Evolutionary conservation across 2,888 invertebrate genomes (phyloP).

Genomic region (Congeria kusceri): DNA sequence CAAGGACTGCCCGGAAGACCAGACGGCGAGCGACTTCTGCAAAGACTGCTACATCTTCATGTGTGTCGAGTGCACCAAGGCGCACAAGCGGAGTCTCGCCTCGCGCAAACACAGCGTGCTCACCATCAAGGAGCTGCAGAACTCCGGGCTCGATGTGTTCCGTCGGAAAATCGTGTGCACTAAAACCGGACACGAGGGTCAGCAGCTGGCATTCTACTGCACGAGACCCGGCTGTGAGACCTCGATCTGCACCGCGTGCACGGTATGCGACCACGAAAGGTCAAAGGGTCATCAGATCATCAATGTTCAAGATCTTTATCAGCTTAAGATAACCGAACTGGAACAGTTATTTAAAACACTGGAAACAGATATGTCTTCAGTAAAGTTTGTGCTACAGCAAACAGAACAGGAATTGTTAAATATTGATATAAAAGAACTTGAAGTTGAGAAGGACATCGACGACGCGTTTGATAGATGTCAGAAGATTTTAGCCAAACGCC

Average conservation of each 20-base stretch:
- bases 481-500: constrained; percentile 49
- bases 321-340: constrained; percentile 60
- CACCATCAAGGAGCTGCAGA: constrained; percentile 61
- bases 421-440: constrained; percentile 68
- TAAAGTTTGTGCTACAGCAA: constrained; percentile 61
- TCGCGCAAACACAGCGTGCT: constrained; percentile 62
- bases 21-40: constrained; percentile 66
- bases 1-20: constrained; percentile 71
- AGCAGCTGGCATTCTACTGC: constrained; percentile 67
- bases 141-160: constrained; percentile 66
- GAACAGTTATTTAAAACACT: constrained; percentile 53
- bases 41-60: constrained; percentile 71
- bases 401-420: constrained; percentile 67
- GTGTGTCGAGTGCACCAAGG: constrained; percentile 66
- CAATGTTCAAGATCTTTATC: constrained; percentile 64
- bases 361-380: constrained; percentile 60
- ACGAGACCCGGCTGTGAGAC: constrained; percentile 66
- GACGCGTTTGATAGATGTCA: constrained; percentile 60
- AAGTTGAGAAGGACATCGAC: constrained; percentile 70
- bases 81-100: constrained; percentile 66
- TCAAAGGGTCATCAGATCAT: constrained; percentile 64
- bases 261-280: constrained; percentile 67
- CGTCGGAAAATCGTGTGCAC: constrained; percentile 61
- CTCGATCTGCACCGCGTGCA: constrained; percentile 67
- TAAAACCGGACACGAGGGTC: constrained; percentile 66